Evolutionary conservation across 1,140 invertebrate genomes (phyloP).

Genomic region (Tachypleus tridentatus): DNA sequence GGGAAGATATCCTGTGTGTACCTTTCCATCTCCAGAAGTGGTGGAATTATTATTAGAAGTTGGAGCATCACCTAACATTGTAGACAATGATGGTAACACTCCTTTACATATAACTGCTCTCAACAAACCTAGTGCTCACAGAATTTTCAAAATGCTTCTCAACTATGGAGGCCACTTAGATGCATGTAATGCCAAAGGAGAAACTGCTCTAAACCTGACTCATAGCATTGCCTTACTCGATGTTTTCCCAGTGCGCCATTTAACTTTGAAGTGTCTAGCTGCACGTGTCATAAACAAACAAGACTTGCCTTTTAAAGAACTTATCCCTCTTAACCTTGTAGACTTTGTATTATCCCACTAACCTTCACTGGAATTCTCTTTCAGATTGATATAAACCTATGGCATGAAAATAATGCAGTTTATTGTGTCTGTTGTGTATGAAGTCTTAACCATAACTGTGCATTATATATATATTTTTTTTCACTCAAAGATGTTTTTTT

Average conservation of each 20-base stretch:
- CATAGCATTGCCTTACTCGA: conserved; percentile 14
- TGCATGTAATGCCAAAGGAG: conserved; percentile 60
- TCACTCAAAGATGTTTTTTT: too few species aligned
- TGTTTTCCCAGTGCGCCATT: conserved; percentile 60
- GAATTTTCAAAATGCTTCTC: conserved; percentile 55
- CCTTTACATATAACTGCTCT: conserved; percentile 61
- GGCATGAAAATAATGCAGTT: too few species aligned
- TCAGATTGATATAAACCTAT: too few species aligned
- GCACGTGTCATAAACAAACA: conserved; percentile 57
- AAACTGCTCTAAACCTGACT: conserved; percentile 59
- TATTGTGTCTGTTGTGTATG: too few species aligned
- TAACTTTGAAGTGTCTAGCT: conserved; percentile 63
- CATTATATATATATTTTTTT: too few species aligned
- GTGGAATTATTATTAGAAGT: conserved; percentile 63
- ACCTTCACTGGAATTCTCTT: background rate
- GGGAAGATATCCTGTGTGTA: conserved; percentile 55
- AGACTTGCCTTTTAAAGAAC: conserved; percentile 45
- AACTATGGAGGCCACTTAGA: conserved; percentile 73
- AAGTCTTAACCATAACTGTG: too few species aligned
- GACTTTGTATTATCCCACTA: background rate
- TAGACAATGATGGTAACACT: conserved; percentile 56
- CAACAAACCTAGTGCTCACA: conserved; percentile 36
- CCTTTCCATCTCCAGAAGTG: conserved; percentile 59
- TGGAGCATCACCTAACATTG: conserved; percentile 62
- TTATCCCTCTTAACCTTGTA: background rate